A percentile compares a stretch with the other conserved stretches of the same genome.
phyloP scores from a whole-genome alignment of 1,140 invertebrate genomes.

The Drosophila seguyi region DNA sequence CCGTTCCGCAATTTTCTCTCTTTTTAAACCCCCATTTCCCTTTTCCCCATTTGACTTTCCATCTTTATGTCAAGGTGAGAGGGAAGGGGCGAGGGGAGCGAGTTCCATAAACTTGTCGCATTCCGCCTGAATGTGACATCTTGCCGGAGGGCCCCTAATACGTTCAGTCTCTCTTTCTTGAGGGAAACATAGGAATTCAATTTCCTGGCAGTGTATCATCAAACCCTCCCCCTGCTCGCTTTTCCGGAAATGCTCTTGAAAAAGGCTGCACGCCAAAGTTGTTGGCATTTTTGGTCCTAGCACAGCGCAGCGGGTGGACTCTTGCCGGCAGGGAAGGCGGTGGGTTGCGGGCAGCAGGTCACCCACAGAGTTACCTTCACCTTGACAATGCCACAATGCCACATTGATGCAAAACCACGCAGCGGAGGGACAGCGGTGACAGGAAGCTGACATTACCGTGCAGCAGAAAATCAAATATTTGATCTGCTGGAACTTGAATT shows the following conservation, averaged over 20 bases:
- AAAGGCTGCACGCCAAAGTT: slow-evolving; percentile 6
- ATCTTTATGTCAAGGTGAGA: slow-evolving; percentile 11
- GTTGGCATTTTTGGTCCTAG: slow-evolving; percentile 6
- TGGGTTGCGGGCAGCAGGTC: background rate
- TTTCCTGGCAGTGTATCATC: slow-evolving; percentile 50
- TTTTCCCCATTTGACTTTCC: slow-evolving; percentile 13
- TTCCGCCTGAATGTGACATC: slow-evolving; percentile 40
- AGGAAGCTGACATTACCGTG: slow-evolving; percentile 15
- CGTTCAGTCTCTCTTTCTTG: slow-evolving; percentile 5
- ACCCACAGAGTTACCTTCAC: slow-evolving; percentile 28
- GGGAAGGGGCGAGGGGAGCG: background rate
- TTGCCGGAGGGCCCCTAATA: slow-evolving; percentile 15
- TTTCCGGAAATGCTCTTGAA: slow-evolving; percentile 55
- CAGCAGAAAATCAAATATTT: slow-evolving; percentile 26
- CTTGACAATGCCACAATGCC: slow-evolving; percentile 40
- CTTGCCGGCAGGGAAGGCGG: background rate
- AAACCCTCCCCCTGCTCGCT: background rate
- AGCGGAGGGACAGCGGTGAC: background rate
- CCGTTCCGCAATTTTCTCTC: background rate
- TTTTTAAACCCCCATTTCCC: background rate
- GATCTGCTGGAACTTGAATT: slow-evolving; percentile 3
- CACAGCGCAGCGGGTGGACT: slow-evolving; percentile 12
- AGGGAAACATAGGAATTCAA: slow-evolving; percentile 63
- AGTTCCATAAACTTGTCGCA: slow-evolving; percentile 17
- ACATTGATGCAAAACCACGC: slow-evolving; percentile 10